Evolutionary conservation across 2,888 invertebrate species (phyloP), one percentile per base, ranked within the genome.

Genomic region (Drosophila peninsularis): DNA sequence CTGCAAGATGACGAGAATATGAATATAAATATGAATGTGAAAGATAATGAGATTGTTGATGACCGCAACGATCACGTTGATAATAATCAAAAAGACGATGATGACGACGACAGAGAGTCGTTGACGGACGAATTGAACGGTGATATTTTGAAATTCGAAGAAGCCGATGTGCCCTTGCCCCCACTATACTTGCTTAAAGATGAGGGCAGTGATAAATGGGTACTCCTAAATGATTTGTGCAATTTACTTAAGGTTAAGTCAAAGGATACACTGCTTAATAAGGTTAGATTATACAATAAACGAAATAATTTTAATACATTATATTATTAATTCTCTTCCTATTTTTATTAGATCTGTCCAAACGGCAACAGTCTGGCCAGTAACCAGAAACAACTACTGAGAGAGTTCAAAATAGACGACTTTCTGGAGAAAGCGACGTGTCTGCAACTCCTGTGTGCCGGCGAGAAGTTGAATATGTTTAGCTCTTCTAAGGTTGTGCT

Each of bases 341-440:
- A 2, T 24, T 37, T 24, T 7, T 11, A 24, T 73, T 27, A 93
- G 93, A 92, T 93, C 67, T 92, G 91, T 85, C 91, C 92, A 60
- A 89, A 87, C 55, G 75, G 67, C 62, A 80, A 73, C 19, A 90
- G 91, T 56, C 85, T 89, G 79, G 90, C 91, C 24, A 86, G 61
- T 53, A 72, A 71, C 34, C 88, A 84, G 47, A 84, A 84, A 60
- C 83, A 84, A 82, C 78, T 94, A 19, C 91, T 94, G 85, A 94
- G 95, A 44, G 97, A 97, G 92, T 94, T 97, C 71, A 95, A 96
- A 89, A 95, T 96, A 83, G 94, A 95, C 45, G 97, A 97, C 90
- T 97, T 97, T 91, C 92, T 96, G 68, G 96, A 97, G 90, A 94
- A 96, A 80, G 96, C 96, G 17, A 95, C 95, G 78, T 96, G 96